Percentiles rank a stretch among this genome's conserved stretches.
phyloP scores from a whole-genome alignment of 2,113 vertebrate species.

The Stegostoma tigrinum region DNA sequence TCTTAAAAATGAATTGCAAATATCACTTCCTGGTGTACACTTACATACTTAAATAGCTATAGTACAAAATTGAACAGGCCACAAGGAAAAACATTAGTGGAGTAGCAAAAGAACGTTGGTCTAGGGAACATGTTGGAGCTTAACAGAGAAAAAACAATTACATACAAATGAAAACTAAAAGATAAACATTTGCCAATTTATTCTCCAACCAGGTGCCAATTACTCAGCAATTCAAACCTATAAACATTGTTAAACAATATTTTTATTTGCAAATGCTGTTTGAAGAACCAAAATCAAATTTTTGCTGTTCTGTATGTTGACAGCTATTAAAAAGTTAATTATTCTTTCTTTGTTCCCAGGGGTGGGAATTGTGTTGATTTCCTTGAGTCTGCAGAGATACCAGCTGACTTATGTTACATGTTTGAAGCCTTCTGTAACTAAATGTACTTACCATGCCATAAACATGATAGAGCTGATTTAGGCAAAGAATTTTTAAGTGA shows the following conservation, averaged over 20 bases:
- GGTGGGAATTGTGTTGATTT: background rate
- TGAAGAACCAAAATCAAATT: background rate
- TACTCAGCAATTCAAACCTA: background rate
- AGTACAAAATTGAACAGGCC: background rate
- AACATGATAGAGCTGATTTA: slow-evolving; percentile 5
- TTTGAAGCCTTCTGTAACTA: background rate
- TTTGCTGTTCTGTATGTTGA: background rate
- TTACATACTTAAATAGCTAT: background rate
- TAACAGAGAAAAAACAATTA: background rate
- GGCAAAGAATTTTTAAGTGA: background rate
- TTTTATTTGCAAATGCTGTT: background rate
- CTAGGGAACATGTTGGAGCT: background rate
- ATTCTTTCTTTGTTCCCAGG: background rate
- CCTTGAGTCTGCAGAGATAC: background rate
- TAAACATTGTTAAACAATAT: background rate
- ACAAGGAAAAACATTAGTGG: no score
- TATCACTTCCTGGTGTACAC: background rate
- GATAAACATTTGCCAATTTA: background rate
- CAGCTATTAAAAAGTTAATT: background rate
- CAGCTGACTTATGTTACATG: slow-evolving; percentile 12
- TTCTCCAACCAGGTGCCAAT: background rate
- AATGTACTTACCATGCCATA: background rate
- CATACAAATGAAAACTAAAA: background rate
- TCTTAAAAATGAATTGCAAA: background rate
- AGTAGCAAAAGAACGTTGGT: no score